phyloP scores from a whole-genome alignment of 1,140 invertebrate genomes.

The Eriocheir sinensis region DNA sequence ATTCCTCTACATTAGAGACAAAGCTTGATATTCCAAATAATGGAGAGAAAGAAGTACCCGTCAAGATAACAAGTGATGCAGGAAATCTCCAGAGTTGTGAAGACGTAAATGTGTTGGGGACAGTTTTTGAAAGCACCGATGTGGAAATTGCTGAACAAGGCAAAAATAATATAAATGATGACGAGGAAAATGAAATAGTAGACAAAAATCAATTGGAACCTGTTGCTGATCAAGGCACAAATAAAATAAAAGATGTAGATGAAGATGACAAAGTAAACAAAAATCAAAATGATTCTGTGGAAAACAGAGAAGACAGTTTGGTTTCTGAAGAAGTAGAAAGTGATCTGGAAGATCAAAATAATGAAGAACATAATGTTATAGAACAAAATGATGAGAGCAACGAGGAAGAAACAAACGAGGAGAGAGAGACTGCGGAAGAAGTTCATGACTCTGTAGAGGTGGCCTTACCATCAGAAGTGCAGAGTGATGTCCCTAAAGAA shows the following conservation, averaged over 20 bases:
- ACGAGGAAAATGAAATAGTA: too few relatives aligned
- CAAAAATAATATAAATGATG: too few relatives aligned
- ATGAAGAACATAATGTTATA: not conserved
- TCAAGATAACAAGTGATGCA: not conserved
- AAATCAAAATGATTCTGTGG: not conserved
- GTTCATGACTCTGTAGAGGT: not conserved
- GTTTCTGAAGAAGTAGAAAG: not conserved
- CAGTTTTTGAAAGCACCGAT: not conserved
- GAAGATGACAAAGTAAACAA: not conserved
- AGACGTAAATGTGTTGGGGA: too few relatives aligned
- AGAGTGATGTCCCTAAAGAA: not conserved
- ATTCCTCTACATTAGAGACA: not conserved
- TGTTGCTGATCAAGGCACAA: not conserved
- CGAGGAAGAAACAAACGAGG: not conserved
- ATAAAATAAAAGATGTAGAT: not conserved
- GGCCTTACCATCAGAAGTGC: not conserved
- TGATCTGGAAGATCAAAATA: not conserved
- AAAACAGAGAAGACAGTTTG: not conserved
- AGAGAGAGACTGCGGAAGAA: not conserved
- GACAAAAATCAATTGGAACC: too few relatives aligned
- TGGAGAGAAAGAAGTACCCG: not conserved
- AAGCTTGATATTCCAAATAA: not conserved
- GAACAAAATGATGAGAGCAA: not conserved
- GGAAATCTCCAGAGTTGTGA: not conserved
- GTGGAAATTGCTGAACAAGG: too few relatives aligned